Percentiles rank a stretch among this genome's conserved stretches.
These are phyloP conservation scores for Pomatostomus ruficeps DNA, from an alignment of 2,113 vertebrate species.

Conservation along the genomic window DNA sequence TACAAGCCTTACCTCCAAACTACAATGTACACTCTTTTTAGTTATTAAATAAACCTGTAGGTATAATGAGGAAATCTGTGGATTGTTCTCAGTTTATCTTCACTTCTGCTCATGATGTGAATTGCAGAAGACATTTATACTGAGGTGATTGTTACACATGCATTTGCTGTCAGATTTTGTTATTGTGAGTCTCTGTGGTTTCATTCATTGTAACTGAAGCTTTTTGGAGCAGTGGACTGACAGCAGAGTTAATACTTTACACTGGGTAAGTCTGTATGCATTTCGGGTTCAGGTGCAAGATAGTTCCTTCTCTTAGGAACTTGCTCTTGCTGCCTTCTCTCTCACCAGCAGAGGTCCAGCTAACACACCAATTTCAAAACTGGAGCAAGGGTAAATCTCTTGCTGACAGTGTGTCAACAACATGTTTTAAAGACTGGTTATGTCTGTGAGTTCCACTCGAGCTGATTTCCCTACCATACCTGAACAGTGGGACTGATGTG, in stretches of 20 bases:
- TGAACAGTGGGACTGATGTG: background rate
- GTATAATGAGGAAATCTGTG: background rate
- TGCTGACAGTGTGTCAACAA: background rate
- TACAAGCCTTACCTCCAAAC: background rate
- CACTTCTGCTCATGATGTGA: background rate
- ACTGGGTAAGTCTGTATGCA: background rate
- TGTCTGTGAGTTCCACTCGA: background rate
- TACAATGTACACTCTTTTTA: background rate
- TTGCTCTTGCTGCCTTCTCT: background rate
- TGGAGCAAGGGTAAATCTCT: background rate
- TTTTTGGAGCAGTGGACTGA: background rate
- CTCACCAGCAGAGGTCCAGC: conserved; percentile 1
- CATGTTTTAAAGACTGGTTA: background rate
- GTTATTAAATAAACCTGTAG: background rate
- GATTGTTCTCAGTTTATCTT: background rate
- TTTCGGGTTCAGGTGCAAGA: background rate
- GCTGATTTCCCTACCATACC: background rate
- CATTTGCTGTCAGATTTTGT: background rate
- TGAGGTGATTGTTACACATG: background rate
- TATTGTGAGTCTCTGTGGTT: background rate
- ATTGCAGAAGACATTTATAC: background rate
- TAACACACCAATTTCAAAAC: background rate
- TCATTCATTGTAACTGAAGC: background rate
- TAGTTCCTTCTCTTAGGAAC: background rate
- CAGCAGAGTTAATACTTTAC: background rate